Base-by-base conservation (phyloP, 2,113 vertebrate species). In the Trematomus loennbergii region DNA sequence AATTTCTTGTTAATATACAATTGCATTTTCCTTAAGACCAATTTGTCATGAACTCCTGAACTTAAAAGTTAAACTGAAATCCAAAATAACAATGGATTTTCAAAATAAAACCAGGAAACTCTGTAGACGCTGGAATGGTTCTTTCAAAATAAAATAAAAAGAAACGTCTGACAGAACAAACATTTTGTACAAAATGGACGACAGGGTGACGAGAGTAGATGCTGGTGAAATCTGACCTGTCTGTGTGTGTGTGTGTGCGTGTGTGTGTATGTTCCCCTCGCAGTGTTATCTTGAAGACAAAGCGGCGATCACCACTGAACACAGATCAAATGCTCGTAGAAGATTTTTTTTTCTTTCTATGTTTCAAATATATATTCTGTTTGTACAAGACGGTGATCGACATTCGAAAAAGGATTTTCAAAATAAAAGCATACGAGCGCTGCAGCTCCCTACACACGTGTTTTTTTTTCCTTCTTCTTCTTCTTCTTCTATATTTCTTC, bases 281-380 rank as follows among this genome's bases (percentile, higher is more conserved):
- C 74, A 74, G 64, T 49, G 13, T 80, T 66, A 36, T 72, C 2
- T 49, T 0, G 29, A 80, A 70, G n/a, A 49, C 60, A 72, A 63
- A 46, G 16, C 11, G 18, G 18, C 69, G 63, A 54, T 70, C 52
- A 29, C 67, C 74, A 55, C 60, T 15, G 55, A 58, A 69, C 69
- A 62, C 48, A 20, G 10, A 43, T 0, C 65, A 1, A 57, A 29
- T 20, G 55, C 69, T 85, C 13, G 55, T 61, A 79, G 4, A 71
- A 58, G 59, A 69, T 53, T 72, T 6, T 77, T 63, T 63, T 75
- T 79, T 68, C 58, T 74, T 79, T 68, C 58, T 74, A 17, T 65
- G 58, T 80, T 85, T 74, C 84, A 90, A 88, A 90, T 87, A 87
- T 79, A 85, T 74, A 87, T 83, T 81, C 80, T 83, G 65, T 82